Evolutionary conservation across 2,113 vertebrate species (phyloP).

Genomic region (Cyprinodon variegatus): DNA sequence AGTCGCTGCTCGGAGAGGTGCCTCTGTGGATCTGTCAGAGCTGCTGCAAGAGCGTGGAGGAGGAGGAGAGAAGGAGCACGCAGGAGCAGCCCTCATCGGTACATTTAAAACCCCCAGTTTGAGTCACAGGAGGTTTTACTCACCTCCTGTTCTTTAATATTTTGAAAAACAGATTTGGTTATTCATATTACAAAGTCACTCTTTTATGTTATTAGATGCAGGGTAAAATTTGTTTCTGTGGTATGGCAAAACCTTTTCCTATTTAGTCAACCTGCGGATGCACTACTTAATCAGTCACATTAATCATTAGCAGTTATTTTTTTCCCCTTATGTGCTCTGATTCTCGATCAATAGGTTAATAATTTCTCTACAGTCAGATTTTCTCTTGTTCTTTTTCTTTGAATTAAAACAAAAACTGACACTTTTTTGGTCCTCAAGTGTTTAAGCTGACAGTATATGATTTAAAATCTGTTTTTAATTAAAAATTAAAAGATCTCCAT

Average conservation of each 20-base stretch:
- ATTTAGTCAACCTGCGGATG: neutral
- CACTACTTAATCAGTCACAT: too few relatives aligned
- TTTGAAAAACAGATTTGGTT: constrained; percentile 16
- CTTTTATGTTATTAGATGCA: neutral
- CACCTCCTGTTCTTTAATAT: neutral
- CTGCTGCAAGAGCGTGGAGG: constrained; percentile 96
- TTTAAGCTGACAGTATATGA: neutral
- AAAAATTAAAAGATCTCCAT: neutral
- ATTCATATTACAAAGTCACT: neutral
- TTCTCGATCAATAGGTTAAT: neutral
- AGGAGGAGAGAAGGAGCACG: constrained; percentile 91
- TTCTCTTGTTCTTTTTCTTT: neutral
- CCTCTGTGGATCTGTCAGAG: constrained; percentile 99
- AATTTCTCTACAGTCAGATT: neutral
- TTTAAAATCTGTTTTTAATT: neutral
- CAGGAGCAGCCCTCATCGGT: constrained; percentile 91
- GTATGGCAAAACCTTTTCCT: neutral
- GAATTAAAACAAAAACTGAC: neutral
- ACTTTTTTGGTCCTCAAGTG: neutral
- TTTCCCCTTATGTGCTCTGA: too few relatives aligned
- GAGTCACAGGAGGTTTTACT: constrained; percentile 15
- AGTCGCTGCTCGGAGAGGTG: constrained; percentile 96
- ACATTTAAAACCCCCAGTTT: constrained; percentile 58
- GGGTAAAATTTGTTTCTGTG: neutral
- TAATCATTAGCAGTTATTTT: too few relatives aligned